Evolutionary conservation across 2,113 vertebrate genomes (phyloP).

Genomic region (Epinephelus cyanopodus): DNA sequence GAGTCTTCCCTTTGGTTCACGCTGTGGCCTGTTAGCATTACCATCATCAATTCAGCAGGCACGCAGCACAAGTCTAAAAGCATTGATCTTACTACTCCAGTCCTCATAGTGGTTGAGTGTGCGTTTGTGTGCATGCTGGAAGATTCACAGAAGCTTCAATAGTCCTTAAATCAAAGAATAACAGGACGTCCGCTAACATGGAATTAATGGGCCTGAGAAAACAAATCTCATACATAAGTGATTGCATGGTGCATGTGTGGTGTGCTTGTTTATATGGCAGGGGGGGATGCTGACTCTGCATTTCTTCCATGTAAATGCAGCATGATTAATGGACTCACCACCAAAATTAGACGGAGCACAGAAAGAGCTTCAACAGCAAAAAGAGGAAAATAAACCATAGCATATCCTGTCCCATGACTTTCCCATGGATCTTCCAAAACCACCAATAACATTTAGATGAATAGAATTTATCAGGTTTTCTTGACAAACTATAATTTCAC

Average conservation of each 20-base stretch:
- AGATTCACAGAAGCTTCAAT: conserved; percentile 17
- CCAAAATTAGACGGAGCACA: conserved; percentile 30
- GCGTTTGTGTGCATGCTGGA: conserved; percentile 11
- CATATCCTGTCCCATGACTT: conserved; percentile 11
- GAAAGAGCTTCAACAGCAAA: conserved; percentile 47
- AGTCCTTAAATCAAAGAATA: conserved; percentile 43
- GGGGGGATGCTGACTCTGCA: conserved; percentile 57
- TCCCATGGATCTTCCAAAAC: conserved; percentile 10
- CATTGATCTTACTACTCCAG: conserved; percentile 2
- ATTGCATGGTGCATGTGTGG: conserved; percentile 47
- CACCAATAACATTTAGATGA: neutral
- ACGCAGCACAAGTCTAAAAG: neutral
- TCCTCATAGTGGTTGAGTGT: neutral
- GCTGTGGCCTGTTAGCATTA: neutral
- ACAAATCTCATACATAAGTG: conserved; percentile 60
- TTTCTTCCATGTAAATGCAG: conserved; percentile 60
- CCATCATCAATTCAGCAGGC: neutral
- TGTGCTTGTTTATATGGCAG: conserved; percentile 25
- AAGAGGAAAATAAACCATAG: conserved; percentile 21
- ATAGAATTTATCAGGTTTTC: neutral
- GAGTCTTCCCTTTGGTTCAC: conserved; percentile 10
- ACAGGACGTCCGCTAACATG: neutral
- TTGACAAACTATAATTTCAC: neutral
- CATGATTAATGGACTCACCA: conserved; percentile 69
- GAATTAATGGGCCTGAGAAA: conserved; percentile 59